Evolutionary conservation across 2,113 vertebrate genomes (phyloP).

Genomic region (Coptodon rendalli): DNA sequence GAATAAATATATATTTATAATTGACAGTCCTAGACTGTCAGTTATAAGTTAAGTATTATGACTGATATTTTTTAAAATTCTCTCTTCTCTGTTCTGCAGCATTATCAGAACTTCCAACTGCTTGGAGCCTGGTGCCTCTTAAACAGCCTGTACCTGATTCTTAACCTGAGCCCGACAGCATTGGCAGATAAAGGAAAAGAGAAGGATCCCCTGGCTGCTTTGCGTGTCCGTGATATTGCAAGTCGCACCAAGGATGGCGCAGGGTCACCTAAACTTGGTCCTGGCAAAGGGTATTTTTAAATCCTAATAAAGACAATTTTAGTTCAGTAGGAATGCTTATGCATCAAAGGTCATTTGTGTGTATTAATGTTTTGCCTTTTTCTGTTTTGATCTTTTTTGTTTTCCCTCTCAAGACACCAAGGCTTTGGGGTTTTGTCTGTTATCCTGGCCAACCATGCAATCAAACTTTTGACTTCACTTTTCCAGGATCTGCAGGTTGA

Average conservation of each 20-base stretch:
- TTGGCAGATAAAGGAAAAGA: conserved; percentile 98
- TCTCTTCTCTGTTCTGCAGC: conserved; percentile 62
- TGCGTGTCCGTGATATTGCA: conserved; percentile 91
- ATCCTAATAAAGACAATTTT: neutral
- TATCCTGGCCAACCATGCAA: conserved; percentile 92
- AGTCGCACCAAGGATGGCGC: conserved; percentile 91
- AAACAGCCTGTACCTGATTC: conserved; percentile 96
- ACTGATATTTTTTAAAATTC: neutral
- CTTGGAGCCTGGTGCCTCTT: conserved; percentile 96
- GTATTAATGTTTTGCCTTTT: neutral
- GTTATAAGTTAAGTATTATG: neutral
- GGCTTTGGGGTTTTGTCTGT: conserved; percentile 95
- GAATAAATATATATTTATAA: neutral
- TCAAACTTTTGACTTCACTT: conserved; percentile 89
- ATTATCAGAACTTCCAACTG: conserved; percentile 99
- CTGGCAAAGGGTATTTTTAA: conserved; percentile 87
- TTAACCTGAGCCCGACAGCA: conserved; percentile 93
- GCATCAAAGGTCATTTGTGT: neutral
- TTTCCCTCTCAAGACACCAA: conserved; percentile 78
- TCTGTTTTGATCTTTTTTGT: neutral
- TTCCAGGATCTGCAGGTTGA: conserved; percentile 98
- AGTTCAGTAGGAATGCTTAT: neutral
- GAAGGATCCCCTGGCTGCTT: conserved; percentile 93
- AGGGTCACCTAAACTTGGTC: conserved; percentile 94
- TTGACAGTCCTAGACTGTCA: neutral